phyloP scores from a whole-genome alignment of 2,888 invertebrate genomes.

The Phytoseiulus persimilis region DNA sequence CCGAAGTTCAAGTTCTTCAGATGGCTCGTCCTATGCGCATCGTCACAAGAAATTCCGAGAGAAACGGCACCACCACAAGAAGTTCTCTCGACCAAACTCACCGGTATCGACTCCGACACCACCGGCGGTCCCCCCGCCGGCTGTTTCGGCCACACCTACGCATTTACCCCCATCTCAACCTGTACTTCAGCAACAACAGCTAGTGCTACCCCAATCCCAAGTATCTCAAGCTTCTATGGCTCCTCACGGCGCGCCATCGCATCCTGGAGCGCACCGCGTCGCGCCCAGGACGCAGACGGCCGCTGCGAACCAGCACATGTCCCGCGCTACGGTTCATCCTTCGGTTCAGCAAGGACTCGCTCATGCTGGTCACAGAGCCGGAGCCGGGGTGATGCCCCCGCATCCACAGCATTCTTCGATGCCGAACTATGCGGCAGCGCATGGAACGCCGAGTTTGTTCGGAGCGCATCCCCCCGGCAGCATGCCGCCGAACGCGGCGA shows the following conservation, averaged over 20 bases:
- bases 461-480: constrained; percentile 9
- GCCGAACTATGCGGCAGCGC: not conserved
- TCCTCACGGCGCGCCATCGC: not conserved
- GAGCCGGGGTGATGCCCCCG: not conserved
- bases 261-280: not conserved
- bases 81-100: constrained; percentile 35
- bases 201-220: not conserved
- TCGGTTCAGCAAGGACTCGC: not conserved
- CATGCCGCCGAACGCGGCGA: constrained; percentile 31
- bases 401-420: not conserved
- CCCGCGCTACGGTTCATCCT: not conserved
- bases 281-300: not conserved
- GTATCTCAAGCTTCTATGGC: not conserved
- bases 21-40: constrained; percentile 35
- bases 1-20: constrained; percentile 37
- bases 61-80: constrained; percentile 33
- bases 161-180: constrained; percentile 5
- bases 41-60: constrained; percentile 37
- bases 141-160: not conserved
- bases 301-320: not conserved
- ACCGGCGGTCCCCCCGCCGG: not conserved
- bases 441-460: not conserved
- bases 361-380: not conserved
- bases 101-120: constrained; percentile 37
- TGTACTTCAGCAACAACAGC: constrained; percentile 5